These are phyloP conservation scores for Andrena fulva DNA, from an alignment of 2,888 invertebrate genomes.

Conservation along the genomic window DNA sequence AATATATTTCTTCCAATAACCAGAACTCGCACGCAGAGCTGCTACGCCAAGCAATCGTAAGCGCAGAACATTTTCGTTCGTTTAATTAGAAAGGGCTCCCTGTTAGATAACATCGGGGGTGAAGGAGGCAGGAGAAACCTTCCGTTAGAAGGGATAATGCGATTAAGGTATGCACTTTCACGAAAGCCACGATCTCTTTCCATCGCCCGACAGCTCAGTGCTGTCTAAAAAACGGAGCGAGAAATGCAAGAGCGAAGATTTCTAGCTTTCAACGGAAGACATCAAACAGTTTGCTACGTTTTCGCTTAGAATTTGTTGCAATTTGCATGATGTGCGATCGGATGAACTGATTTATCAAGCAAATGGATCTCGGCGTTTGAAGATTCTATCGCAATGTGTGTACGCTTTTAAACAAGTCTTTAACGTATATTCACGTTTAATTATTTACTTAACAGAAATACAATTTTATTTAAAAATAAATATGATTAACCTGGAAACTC, in stretches of 20 bases:
- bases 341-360: background rate
- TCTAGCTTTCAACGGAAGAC: background rate
- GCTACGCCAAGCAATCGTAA: slow-evolving; percentile 35
- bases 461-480: too few species aligned
- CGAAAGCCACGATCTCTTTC: slow-evolving; percentile 51
- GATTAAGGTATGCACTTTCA: slow-evolving; percentile 75
- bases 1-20: slow-evolving; percentile 24
- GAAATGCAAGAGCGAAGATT: background rate
- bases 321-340: slow-evolving; percentile 27
- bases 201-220: slow-evolving; percentile 53
- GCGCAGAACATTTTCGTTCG: slow-evolving; percentile 52
- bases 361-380: background rate
- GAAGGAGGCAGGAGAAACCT: slow-evolving; percentile 29
- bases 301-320: background rate
- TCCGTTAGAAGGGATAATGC: slow-evolving; percentile 63
- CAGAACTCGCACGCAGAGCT: slow-evolving; percentile 39
- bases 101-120: slow-evolving; percentile 66
- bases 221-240: background rate
- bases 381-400: background rate
- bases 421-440: too few species aligned
- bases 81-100: slow-evolving; percentile 73
- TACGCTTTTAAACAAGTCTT: too few species aligned
- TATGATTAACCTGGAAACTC: too few species aligned
- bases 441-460: too few species aligned
- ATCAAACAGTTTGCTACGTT: slow-evolving; percentile 9